A percentile compares a stretch with the other conserved stretches of the same genome.
These are phyloP conservation scores for Pyrochroa serraticornis DNA, from an alignment of 2,888 invertebrate genomes.

Conservation along the genomic window DNA sequence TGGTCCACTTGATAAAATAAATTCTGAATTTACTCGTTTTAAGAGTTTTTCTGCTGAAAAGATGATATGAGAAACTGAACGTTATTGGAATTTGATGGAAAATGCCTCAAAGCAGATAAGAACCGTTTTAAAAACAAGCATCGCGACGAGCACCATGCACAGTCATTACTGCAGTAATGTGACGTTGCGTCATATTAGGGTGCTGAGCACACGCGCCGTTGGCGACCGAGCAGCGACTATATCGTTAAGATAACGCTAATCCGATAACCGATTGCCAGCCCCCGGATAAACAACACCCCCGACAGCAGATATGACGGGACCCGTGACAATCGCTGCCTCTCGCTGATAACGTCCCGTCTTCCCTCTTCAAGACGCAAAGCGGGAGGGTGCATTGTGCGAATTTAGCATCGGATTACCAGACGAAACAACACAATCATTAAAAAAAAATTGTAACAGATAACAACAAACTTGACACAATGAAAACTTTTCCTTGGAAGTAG, in stretches of 20 bases:
- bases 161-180: constrained; percentile 17
- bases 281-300: constrained; percentile 56
- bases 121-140: constrained; percentile 3
- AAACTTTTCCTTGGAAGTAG: constrained; percentile 6
- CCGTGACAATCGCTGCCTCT: constrained; percentile 58
- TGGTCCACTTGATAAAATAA: too few species aligned
- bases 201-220: constrained; percentile 46
- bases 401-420: too few species aligned
- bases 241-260: constrained; percentile 60
- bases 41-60: too few species aligned
- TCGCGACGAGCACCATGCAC: not conserved
- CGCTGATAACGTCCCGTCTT: constrained; percentile 56
- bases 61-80: too few species aligned
- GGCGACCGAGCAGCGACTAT: constrained; percentile 53
- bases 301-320: constrained; percentile 53
- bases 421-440: too few species aligned
- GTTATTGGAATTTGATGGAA: constrained; percentile 23
- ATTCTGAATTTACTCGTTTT: too few species aligned
- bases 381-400: too few species aligned
- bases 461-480: not conserved
- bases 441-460: too few species aligned
- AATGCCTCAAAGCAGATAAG: constrained; percentile 6
- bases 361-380: constrained; percentile 32
- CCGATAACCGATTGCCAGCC: constrained; percentile 59
- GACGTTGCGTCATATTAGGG: constrained; percentile 31